Conservation (phyloP, 1,140 invertebrate genomes). For the Danaus melanippus region DNA sequence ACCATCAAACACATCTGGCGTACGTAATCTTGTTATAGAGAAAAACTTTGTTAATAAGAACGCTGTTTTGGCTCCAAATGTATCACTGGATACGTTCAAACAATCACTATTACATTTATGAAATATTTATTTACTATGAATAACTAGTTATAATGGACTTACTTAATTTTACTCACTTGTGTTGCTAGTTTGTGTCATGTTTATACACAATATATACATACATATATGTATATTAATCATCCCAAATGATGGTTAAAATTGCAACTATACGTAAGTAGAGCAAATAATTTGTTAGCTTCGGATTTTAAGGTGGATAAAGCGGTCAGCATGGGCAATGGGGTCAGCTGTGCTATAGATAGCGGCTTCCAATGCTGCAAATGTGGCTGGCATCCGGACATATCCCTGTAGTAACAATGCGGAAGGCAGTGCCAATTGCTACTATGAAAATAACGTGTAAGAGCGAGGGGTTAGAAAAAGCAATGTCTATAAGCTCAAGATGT, state of each 20-base stretch:
- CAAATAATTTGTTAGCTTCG: neutral
- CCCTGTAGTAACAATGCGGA: conserved; percentile 44
- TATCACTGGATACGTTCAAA: too few species aligned
- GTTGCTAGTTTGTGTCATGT: too few species aligned
- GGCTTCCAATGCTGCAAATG: conserved; percentile 37
- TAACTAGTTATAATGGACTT: too few species aligned
- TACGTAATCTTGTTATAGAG: conserved; percentile 64
- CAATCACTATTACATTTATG: too few species aligned
- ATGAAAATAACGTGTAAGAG: conserved; percentile 41
- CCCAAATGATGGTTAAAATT: too few species aligned
- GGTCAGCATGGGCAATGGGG: conserved; percentile 25
- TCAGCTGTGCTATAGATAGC: conserved; percentile 33
- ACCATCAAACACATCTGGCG: conserved; percentile 62
- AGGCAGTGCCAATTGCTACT: conserved; percentile 44
- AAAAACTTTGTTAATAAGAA: conserved; percentile 70
- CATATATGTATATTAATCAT: too few species aligned
- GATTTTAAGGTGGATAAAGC: conserved; percentile 29
- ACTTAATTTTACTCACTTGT: too few species aligned
- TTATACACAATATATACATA: too few species aligned
- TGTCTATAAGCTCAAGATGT: conserved; percentile 37
- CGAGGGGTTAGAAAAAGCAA: conserved; percentile 31
- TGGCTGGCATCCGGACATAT: conserved; percentile 29
- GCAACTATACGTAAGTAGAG: too few species aligned
- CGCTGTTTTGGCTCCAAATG: conserved; percentile 40
- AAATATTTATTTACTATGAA: too few species aligned